Evolutionary conservation across 2,797 vertebrate genomes (phyloP).

Genomic region (Tenualosa thibaudeaui): DNA sequence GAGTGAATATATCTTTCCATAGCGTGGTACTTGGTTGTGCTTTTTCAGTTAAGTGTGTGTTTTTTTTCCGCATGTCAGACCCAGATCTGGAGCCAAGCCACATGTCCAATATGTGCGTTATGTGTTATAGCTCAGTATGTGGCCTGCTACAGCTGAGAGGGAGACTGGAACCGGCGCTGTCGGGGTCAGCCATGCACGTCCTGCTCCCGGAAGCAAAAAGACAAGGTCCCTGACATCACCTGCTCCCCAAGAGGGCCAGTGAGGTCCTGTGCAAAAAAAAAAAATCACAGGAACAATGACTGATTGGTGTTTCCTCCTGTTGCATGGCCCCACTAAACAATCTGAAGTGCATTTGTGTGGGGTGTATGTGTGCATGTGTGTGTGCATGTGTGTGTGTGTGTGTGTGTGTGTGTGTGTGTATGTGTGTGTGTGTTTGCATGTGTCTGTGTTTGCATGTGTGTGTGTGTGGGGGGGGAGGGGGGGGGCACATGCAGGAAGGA

Average conservation of each 20-base stretch:
- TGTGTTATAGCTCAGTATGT: background rate
- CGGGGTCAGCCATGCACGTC: slow-evolving; percentile 10
- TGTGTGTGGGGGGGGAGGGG: too few relatives aligned
- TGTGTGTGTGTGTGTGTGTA: slow-evolving; percentile 7
- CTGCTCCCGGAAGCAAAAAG: background rate
- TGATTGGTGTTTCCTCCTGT: slow-evolving; percentile 51
- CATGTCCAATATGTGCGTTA: background rate
- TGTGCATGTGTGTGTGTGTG: too few relatives aligned
- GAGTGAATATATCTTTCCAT: background rate
- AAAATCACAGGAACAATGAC: background rate
- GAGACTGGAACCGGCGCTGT: background rate
- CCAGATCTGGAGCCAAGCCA: background rate
- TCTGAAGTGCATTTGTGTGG: background rate
- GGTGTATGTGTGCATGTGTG: background rate
- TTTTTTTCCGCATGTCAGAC: background rate
- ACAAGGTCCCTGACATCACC: slow-evolving; percentile 9
- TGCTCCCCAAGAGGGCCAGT: background rate
- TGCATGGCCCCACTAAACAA: slow-evolving; percentile 58
- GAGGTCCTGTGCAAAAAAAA: background rate
- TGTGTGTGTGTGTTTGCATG: too few relatives aligned
- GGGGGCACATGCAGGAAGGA: slow-evolving; percentile 72
- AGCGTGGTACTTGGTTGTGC: background rate
- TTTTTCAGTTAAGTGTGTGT: background rate
- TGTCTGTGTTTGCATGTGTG: too few relatives aligned
- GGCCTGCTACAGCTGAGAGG: background rate